Conservation (phyloP, 2,113 vertebrate species). For the Forbesichthys agassizii region DNA sequence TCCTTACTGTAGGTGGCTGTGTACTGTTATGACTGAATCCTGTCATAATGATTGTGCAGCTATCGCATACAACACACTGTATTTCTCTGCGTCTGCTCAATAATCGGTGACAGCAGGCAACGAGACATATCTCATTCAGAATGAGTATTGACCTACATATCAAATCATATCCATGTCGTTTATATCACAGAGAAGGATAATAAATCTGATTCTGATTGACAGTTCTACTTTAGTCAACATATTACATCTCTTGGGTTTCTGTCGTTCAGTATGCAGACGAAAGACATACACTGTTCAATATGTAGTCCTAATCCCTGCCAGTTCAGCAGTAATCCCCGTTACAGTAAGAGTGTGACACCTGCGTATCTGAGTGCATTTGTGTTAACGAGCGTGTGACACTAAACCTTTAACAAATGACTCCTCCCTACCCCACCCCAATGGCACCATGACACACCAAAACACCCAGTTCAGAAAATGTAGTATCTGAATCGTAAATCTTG, state of each 20-base stretch:
- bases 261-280: slow-evolving; percentile 10
- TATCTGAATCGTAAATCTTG: slow-evolving; percentile 83
- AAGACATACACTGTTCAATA: not conserved
- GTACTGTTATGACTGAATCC: slow-evolving; percentile 17
- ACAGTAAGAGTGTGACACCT: slow-evolving; percentile 67
- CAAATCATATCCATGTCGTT: slow-evolving; percentile 60
- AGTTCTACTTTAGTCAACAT: slow-evolving; percentile 58
- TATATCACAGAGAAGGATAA: slow-evolving; percentile 12
- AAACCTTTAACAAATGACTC: slow-evolving; percentile 82
- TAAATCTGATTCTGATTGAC: slow-evolving; percentile 49
- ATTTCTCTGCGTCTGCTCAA: slow-evolving; percentile 65
- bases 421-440: slow-evolving; percentile 31
- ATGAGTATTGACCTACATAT: slow-evolving; percentile 72
- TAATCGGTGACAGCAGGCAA: slow-evolving; percentile 72
- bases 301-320: slow-evolving; percentile 5
- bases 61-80: slow-evolving; percentile 61
- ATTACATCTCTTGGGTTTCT: slow-evolving; percentile 30
- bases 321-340: slow-evolving; percentile 20
- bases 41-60: slow-evolving; percentile 46
- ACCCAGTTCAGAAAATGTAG: slow-evolving; percentile 75
- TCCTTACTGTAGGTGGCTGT: slow-evolving; percentile 38
- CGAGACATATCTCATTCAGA: slow-evolving; percentile 62
- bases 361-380: slow-evolving; percentile 64
- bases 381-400: slow-evolving; percentile 69
- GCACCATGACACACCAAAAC: slow-evolving; percentile 67